Base-by-base conservation (phyloP, 1,140 invertebrate genomes). In the Trypoxylus dichotomus region DNA sequence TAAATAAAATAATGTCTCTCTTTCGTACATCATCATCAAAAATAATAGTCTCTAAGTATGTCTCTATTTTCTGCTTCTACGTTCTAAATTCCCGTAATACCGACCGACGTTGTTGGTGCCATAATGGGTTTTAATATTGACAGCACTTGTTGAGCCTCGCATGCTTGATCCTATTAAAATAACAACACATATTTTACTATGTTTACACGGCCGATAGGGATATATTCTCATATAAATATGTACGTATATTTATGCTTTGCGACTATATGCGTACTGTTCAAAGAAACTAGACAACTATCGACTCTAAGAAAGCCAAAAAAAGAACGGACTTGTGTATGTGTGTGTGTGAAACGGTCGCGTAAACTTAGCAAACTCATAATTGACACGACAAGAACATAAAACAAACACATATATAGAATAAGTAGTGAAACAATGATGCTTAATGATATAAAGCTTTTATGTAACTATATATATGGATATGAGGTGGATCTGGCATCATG, bases 121-220 rank as follows among this genome's bases (percentile, higher is more conserved):
- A 80, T 81, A 81, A 77, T 82, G 79, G 74, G 82, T 81, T 79
- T 81, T 82, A 81, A 84, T 82, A 79, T 80, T 83, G 80, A 83
- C 84, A 79, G 84, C 83, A 83, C 83, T 84, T 76, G 85, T 79
- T 77, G 85, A 84, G 79, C 82, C 83, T 84, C 84, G 84, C 83
- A 85, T 84, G 84, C 84, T 82, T 79, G 79, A 79, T 80, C 84
- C 84, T 85, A 79, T 83, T 77, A 78, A 81, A 83, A 83, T 75
- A 83, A 83, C 79, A 81, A 78, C 76, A 79, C 72, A 78, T 42
- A 75, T 78, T 78, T 78, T 78, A 78, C 77, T 78, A 78, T 73
- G 77, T 78, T 76, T 77, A 79, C 78, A 79, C 78, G 74, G n/a
- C 37, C 29, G 72, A 74, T 68, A 15, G 60, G 27, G 19, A 37